Percentiles rank a stretch among this genome's conserved stretches.
These are phyloP conservation scores for Indicator maculatus DNA, from an alignment of 2,113 vertebrate species.

Conservation along the genomic window DNA sequence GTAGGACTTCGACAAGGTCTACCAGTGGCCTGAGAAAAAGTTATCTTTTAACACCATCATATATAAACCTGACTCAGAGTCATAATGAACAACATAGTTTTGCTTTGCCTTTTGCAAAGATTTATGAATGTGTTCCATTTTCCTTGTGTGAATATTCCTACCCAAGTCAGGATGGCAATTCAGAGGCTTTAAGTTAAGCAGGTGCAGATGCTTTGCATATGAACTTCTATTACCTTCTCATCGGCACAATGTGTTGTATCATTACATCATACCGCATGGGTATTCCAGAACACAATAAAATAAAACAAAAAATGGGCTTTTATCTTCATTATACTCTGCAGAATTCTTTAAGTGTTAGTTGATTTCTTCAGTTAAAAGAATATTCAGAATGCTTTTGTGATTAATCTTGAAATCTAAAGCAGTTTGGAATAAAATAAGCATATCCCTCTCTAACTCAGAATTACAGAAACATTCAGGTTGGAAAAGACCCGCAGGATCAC, in stretches of 20 bases:
- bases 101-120: background rate
- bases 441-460: too few relatives aligned
- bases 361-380: background rate
- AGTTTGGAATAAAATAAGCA: too few relatives aligned
- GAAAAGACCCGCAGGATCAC: too few relatives aligned
- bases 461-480: too few relatives aligned
- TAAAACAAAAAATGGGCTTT: conserved; percentile 12
- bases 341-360: conserved; percentile 15
- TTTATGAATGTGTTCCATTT: background rate
- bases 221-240: conserved; percentile 6
- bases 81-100: background rate
- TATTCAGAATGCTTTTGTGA: background rate
- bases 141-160: background rate
- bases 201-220: background rate
- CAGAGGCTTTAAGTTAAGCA: background rate
- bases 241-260: background rate
- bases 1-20: background rate
- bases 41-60: background rate
- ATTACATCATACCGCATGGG: background rate
- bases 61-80: background rate
- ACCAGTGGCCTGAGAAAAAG: background rate
- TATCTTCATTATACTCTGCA: conserved; percentile 32
- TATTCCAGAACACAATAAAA: conserved; percentile 35
- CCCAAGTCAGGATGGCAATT: background rate
- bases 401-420: too few relatives aligned